These are phyloP conservation scores for Podilymbus podiceps DNA, from an alignment of 2,113 vertebrate species.

Conservation along the genomic window DNA sequence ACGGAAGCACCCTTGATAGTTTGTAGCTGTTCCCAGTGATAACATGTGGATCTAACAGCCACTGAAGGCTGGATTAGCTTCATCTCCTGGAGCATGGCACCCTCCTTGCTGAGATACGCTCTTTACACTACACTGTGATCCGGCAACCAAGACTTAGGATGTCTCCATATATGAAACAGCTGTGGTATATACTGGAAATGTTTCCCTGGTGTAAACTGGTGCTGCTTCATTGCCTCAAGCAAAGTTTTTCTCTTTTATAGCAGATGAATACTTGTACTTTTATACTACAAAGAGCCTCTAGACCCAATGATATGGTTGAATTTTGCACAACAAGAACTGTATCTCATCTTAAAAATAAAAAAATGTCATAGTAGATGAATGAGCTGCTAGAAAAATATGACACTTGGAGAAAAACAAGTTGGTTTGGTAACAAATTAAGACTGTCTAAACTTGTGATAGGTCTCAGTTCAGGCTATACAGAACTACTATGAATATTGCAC, in stretches of 20 bases:
- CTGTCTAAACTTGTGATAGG: not conserved
- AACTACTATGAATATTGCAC: not conserved
- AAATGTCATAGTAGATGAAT: not conserved
- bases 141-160: not conserved
- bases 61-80: not conserved
- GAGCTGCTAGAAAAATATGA: not conserved
- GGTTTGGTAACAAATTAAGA: not conserved
- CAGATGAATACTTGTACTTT: not conserved
- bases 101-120: not conserved
- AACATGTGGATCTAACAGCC: not conserved
- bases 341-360: not conserved
- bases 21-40: not conserved
- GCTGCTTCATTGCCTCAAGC: not conserved
- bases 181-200: not conserved
- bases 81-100: not conserved
- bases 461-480: not conserved
- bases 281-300: not conserved
- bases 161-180: not conserved
- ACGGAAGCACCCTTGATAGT: not conserved
- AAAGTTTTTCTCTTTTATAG: not conserved
- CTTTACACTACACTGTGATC: not conserved
- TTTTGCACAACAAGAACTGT: not conserved
- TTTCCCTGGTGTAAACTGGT: not conserved
- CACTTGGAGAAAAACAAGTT: not conserved
- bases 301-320: accelerated